Evolutionary conservation across 2,888 invertebrate species (phyloP), one percentile per base, ranked within the genome.

Genomic region (Nasonia oneida): DNA sequence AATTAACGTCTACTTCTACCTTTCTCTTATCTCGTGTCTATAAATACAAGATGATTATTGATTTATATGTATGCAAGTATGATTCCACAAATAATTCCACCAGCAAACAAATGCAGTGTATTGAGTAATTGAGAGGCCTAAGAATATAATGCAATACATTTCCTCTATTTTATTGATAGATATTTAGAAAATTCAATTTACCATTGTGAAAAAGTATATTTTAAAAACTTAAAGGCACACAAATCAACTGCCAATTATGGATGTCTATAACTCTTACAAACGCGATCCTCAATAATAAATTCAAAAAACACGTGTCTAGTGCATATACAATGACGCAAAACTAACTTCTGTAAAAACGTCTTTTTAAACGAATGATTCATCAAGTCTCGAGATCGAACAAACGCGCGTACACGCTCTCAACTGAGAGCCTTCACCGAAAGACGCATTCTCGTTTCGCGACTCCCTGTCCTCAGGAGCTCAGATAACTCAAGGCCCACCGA

Each of bases 301-400:
- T 23, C 0, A 37, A 37, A 37, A 12, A 76, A 57, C 57, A 70
- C 67, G 83, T 83, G 83, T 57, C 75, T 53, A 70, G 29, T 73
- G 78, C 78, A 76, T 61, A 76, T 33, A 53, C 37, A 18, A 78
- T 83, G 78, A 83, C 78, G 83, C 73, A 78, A 71, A 78, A 61
- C 61, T 61, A 42, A 61, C 33, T 73, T 42, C 37, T 73, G 73
- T 73, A 78, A 83, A 73, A 78, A 61, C 77, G 33, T 80, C 18
- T 78, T 18, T 71, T 77, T 47, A 61, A 81, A 76, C n/a, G 37
- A 64, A 23, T 81, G 67, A 80, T 81, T 85, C 85, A 85, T 71
- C 29, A 57, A 57, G 15, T 23, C 33, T 3, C 67, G 50, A 64
- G 67, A 67, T n/a, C 39, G 37, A n/a, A 81, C 74, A 47, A 81